These are phyloP conservation scores for Bombus picipes DNA, from an alignment of 1,140 invertebrate genomes.

Conservation along the genomic window DNA sequence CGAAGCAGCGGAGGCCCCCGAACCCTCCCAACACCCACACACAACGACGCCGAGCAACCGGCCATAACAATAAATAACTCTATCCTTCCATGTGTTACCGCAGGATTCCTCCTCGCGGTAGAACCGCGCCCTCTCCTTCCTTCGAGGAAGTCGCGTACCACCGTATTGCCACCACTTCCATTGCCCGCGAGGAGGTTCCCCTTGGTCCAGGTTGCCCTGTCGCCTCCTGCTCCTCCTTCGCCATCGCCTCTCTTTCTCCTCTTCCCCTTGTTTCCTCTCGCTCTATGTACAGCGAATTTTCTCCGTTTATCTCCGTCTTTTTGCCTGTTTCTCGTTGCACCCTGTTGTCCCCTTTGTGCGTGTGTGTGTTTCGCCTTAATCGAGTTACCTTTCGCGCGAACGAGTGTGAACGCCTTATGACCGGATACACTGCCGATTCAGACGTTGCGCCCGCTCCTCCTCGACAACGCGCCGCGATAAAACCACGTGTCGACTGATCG, in stretches of 20 bases:
- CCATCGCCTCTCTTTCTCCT: not conserved
- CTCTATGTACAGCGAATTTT: not conserved
- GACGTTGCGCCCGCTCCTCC: slow-evolving; percentile 28
- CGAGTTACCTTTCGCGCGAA: slow-evolving; percentile 65
- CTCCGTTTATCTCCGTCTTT: not conserved
- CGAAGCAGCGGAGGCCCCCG: slow-evolving; percentile 62
- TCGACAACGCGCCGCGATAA: slow-evolving; percentile 43
- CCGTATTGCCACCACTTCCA: slow-evolving; percentile 67
- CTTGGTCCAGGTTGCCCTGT: slow-evolving; percentile 16
- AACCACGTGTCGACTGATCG: slow-evolving; percentile 39
- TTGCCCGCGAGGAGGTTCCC: slow-evolving; percentile 45
- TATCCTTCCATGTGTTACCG: slow-evolving; percentile 80
- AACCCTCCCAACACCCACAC: slow-evolving; percentile 76
- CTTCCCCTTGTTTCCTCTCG: not conserved
- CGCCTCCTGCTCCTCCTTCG: slow-evolving; percentile 17
- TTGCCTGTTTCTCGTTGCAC: not conserved
- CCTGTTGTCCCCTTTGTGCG: not conserved
- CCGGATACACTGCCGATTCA: slow-evolving; percentile 65
- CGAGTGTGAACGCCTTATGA: slow-evolving; percentile 61
- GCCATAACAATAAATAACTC: slow-evolving; percentile 82
- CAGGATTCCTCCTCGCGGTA: slow-evolving; percentile 73
- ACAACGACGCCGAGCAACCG: slow-evolving; percentile 72
- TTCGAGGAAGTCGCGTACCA: slow-evolving; percentile 71
- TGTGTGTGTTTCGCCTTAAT: slow-evolving; percentile 56
- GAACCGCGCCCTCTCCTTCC: slow-evolving; percentile 71